phyloP scores from a whole-genome alignment of 1,140 invertebrate species.

The Drosophila grimshawi region DNA sequence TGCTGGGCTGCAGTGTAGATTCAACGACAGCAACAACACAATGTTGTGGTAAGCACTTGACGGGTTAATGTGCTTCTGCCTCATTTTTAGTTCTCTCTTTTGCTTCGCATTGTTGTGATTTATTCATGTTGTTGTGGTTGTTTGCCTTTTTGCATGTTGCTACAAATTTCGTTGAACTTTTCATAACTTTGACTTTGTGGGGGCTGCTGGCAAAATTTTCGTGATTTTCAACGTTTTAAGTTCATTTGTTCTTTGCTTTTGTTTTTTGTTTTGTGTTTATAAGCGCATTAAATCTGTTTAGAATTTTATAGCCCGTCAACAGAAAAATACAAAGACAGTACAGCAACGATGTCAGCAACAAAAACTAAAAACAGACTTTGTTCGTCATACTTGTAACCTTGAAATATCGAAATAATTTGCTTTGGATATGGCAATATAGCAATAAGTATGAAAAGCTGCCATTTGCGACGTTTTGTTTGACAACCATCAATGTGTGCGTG shows the following conservation, averaged over 20 bases:
- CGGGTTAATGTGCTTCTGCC: slow-evolving; percentile 51
- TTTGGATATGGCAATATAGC: slow-evolving; percentile 40
- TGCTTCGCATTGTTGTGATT: slow-evolving; percentile 24
- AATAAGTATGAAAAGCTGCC: slow-evolving; percentile 61
- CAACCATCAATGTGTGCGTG: slow-evolving; percentile 22
- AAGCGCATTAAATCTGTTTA: slow-evolving; percentile 33
- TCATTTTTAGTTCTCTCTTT: slow-evolving; percentile 12
- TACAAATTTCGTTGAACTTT: slow-evolving; percentile 35
- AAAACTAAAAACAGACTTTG: slow-evolving; percentile 77
- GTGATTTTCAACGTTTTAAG: slow-evolving; percentile 3
- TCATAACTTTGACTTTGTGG: slow-evolving; percentile 35
- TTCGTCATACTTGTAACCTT: slow-evolving; percentile 69
- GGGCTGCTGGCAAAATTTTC: slow-evolving; percentile 25
- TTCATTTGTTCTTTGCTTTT: neutral
- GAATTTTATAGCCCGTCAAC: slow-evolving; percentile 36
- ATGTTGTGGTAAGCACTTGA: slow-evolving; percentile 35
- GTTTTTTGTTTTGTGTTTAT: neutral
- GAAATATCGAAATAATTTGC: slow-evolving; percentile 66
- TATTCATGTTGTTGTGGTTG: neutral
- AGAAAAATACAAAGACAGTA: neutral
- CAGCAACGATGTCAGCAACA: neutral
- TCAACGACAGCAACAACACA: slow-evolving; percentile 11
- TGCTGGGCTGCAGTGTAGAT: no score
- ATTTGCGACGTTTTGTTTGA: slow-evolving; percentile 41
- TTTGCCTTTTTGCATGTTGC: slow-evolving; percentile 21